Conservation (phyloP, 2,888 invertebrate genomes). For the Ichneumoninae sp. region DNA sequence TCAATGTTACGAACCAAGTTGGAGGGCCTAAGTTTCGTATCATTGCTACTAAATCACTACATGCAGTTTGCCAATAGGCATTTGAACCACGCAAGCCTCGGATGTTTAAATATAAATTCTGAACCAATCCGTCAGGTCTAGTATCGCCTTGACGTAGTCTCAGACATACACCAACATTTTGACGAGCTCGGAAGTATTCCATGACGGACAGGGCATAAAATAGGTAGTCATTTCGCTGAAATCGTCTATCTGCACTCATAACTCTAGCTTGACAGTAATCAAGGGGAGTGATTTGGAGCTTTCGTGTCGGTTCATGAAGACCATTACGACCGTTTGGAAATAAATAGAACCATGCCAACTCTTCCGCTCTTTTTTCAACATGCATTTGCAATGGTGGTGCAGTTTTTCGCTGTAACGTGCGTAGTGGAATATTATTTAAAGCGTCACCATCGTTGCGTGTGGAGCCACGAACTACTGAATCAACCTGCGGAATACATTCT, state of each 20-base stretch:
- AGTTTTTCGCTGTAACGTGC: slow-evolving; percentile 19
- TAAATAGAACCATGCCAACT: slow-evolving; percentile 73
- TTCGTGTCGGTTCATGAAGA: slow-evolving; percentile 67
- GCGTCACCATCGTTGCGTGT: neutral
- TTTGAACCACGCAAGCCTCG: slow-evolving; percentile 75
- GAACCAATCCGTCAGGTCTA: slow-evolving; percentile 65
- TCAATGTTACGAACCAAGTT: neutral
- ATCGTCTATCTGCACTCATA: slow-evolving; percentile 68
- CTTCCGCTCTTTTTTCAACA: slow-evolving; percentile 22
- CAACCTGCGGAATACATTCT: slow-evolving; percentile 61
- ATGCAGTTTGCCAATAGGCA: slow-evolving; percentile 70
- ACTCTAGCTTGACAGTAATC: slow-evolving; percentile 71
- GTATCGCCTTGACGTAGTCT: slow-evolving; percentile 69
- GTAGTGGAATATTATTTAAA: slow-evolving; percentile 11
- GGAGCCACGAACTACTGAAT: slow-evolving; percentile 68
- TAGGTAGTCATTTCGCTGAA: slow-evolving; percentile 72
- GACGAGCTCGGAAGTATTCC: slow-evolving; percentile 66
- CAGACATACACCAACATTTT: slow-evolving; percentile 62
- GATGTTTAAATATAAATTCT: slow-evolving; percentile 76
- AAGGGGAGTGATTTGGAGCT: slow-evolving; percentile 72
- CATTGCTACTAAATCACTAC: no score
- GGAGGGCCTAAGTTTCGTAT: no score
- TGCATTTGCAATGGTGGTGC: slow-evolving; percentile 31
- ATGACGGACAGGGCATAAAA: slow-evolving; percentile 76
- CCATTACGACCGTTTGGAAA: slow-evolving; percentile 73